Evolutionary conservation across 2,888 invertebrate genomes (phyloP), one percentile per base, ranked within the genome.

Genomic region (Plagodis pulveraria): DNA sequence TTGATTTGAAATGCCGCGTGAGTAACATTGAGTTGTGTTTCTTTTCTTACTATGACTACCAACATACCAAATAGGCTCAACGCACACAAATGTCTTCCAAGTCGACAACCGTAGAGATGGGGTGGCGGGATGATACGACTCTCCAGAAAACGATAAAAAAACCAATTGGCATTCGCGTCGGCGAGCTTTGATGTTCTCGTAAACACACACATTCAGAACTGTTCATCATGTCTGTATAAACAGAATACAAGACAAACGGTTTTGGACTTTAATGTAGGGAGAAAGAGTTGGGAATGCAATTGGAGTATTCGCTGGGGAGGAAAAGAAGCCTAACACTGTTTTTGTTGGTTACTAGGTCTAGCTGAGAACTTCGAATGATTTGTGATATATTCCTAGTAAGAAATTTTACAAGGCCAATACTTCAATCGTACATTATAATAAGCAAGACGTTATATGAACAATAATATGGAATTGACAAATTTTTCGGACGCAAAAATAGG

Each of bases 131-230:
- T 69, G 75, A 76, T 76, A 73, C 74, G 71, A 74, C 77, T 76
- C 80, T 81, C 78, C 74, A 78, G 78, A 83, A 83, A 84, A 84
- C 85, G 82, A 86, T 86, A 85, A 85, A 87, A 77, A 87, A 87
- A 81, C 81, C 86, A 83, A 87, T 86, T 85, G 86, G 80, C 85
- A 84, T 84, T 83, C 81, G 78, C 62, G 72, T 66, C 76, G 72
- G 71, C 77, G 76, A 77, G 81, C 84, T 85, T 85, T 85, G 84
- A 86, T 81, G 81, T 81, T 69, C 73, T 73, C 77, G 74, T 78
- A 78, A 81, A 78, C 78, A 70, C 66, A 71, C 71, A 69, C 73
- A 71, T 32, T 10, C 42, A 55, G 10, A 22, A 56, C 50, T 41
- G 51, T 58, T 52, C 56, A 49, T 55, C 57, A 62, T 44, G 35